Base-by-base conservation (phyloP, 2,113 vertebrate species). In the Chlamydotis undulata region DNA sequence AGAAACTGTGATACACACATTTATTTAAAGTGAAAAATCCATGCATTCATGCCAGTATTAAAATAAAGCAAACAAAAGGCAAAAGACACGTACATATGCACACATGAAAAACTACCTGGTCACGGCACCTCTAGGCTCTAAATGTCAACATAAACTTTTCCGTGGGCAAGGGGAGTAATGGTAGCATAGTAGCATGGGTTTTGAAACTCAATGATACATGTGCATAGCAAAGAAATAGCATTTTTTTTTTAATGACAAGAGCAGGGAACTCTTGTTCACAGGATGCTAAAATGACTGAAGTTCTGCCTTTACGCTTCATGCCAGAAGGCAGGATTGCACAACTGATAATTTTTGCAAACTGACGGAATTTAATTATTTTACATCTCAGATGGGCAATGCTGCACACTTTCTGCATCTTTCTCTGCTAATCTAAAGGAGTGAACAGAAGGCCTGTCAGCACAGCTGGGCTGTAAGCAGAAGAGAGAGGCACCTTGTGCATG, bases 381-480 rank as follows among this genome's bases (percentile, higher is more conserved):
- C 65, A 43, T 70, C 89, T 83, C 91, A 81, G 67, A 69, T 13
- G 52, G 12, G 28, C 45, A 91, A 77, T n/a, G 39, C n/a, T 80
- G 85, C 52, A 86, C 31, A 12, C 35, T 74, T 89, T 45, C 59
- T 69, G 65, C 37, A 53, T 50, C 49, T 59, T 74, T 91, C 90
- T 64, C 76, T 50, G 74, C 75, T 94, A 33, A 83, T 91, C 64
- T 63, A 21, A 60, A 87, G 45, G 43, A 91, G 19, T 24, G 93
- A 95, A 78, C 70, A 90, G 88, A 74, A 83, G 61, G 80, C 18
- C 74, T 90, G 86, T 64, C 86, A 71, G 89, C 92, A 94, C 89
- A 95, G 85, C 91, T 93, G 86, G 83, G 83, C 65, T 57, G 31
- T n/a, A 87, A 71, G 49, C 60, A 93, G 77, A 63, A 87, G 17